Evolutionary conservation across 2,113 vertebrate genomes (phyloP).

Genomic region (Emydura subglobosa): DNA sequence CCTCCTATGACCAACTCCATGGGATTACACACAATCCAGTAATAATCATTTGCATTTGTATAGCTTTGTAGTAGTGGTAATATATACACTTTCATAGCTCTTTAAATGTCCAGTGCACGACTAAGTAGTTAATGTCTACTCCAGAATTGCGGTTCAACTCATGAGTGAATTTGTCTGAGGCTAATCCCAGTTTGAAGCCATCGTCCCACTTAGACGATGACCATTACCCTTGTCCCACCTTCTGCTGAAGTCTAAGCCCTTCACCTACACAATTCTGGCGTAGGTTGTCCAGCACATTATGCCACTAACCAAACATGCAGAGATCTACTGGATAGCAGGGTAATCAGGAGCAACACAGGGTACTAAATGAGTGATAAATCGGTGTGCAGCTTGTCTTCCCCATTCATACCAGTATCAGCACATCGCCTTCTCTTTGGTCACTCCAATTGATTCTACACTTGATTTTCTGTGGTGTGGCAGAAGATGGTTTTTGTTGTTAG

Average conservation of each 20-base stretch:
- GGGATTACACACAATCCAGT: rapidly evolving
- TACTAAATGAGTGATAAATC: neutral
- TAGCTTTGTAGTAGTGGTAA: neutral
- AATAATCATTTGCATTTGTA: rapidly evolving
- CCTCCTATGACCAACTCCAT: neutral
- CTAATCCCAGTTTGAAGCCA: neutral
- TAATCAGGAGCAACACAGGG: neutral
- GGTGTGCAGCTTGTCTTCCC: neutral
- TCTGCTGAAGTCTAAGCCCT: neutral
- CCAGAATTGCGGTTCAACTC: neutral
- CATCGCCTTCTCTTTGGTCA: neutral
- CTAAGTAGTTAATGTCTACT: conserved; percentile 51
- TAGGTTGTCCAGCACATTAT: neutral
- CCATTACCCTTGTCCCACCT: neutral
- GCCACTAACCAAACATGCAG: neutral
- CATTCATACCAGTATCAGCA: neutral
- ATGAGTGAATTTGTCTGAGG: conserved; percentile 47
- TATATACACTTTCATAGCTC: neutral
- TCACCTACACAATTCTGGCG: neutral
- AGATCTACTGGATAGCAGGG: neutral
- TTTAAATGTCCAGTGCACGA: neutral
- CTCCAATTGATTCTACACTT: neutral
- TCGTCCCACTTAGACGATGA: neutral
- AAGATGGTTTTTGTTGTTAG: neutral
- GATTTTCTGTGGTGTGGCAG: neutral